These are phyloP conservation scores for Blastobasis lacticolella DNA, from an alignment of 2,888 invertebrate species.

Conservation along the genomic window DNA sequence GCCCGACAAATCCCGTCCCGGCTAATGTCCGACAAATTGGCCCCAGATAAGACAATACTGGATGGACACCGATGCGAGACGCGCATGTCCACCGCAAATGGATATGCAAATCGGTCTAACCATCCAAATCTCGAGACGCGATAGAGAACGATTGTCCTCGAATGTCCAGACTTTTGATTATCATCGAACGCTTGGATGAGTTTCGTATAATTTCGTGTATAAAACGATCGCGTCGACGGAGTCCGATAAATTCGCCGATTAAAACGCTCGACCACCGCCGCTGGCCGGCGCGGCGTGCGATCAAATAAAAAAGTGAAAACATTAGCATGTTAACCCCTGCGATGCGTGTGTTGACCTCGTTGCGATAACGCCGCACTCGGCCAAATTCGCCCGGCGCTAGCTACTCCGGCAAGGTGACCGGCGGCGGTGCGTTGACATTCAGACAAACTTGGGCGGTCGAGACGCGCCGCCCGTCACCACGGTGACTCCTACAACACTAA, in stretches of 20 bases:
- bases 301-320: background rate
- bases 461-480: background rate
- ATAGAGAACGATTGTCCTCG: too few species aligned
- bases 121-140: slow-evolving; percentile 9
- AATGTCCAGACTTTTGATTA: too few species aligned
- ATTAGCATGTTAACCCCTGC: slow-evolving; percentile 3
- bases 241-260: too few species aligned
- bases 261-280: too few species aligned
- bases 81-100: slow-evolving; percentile 28
- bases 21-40: slow-evolving; percentile 35
- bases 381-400: slow-evolving; percentile 6
- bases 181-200: too few species aligned
- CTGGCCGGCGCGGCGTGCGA: too few species aligned
- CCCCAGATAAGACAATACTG: slow-evolving; percentile 29
- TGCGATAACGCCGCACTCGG: slow-evolving; percentile 6
- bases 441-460: slow-evolving; percentile 6
- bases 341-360: slow-evolving; percentile 7
- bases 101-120: slow-evolving; percentile 23
- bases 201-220: too few species aligned
- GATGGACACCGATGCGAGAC: slow-evolving; percentile 31
- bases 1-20: slow-evolving; percentile 8
- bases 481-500: too few species aligned
- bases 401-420: slow-evolving; percentile 9
- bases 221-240: too few species aligned
- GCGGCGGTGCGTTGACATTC: slow-evolving; percentile 9